Conservation (phyloP, 30 jellyfish, hydroid and myxozoan species). For the Cassiopea xamachana region DNA sequence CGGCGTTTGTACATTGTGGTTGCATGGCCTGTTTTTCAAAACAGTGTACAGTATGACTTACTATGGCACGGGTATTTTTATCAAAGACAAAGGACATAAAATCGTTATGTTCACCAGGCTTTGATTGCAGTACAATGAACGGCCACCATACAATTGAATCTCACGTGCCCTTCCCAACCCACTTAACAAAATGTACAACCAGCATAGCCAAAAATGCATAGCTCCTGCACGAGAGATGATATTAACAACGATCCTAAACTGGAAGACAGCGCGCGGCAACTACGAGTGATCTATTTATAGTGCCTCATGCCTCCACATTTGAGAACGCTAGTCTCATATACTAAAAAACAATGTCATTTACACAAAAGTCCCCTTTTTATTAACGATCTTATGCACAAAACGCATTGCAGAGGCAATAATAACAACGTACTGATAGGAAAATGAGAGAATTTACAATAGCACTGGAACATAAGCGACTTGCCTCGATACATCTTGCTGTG, state of each 20-base stretch:
- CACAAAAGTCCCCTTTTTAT: slow-evolving; percentile 49
- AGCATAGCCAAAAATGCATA: slow-evolving; percentile 1
- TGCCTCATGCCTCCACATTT: slow-evolving; percentile 63
- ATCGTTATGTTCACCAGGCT: slow-evolving; percentile 9
- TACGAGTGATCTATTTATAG: background rate
- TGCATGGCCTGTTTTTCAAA: slow-evolving; percentile 27
- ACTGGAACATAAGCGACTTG: slow-evolving; percentile 93
- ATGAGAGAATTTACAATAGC: slow-evolving; percentile 29
- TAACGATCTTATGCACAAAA: slow-evolving; percentile 48
- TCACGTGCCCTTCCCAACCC: slow-evolving; percentile 53
- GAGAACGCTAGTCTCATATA: slow-evolving; percentile 22
- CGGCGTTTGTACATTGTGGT: slow-evolving; percentile 73
- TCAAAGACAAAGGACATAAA: slow-evolving; percentile 23
- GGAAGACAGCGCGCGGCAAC: slow-evolving; percentile 8
- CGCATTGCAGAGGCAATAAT: slow-evolving; percentile 13
- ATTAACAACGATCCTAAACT: background rate
- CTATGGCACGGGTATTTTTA: slow-evolving; percentile 7
- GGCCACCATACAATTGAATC: slow-evolving; percentile 25
- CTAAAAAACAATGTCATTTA: slow-evolving; percentile 51
- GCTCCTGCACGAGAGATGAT: background rate
- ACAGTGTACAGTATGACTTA: slow-evolving; percentile 9
- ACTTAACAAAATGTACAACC: slow-evolving; percentile 13
- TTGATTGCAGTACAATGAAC: slow-evolving; percentile 5
- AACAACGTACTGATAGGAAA: slow-evolving; percentile 2
- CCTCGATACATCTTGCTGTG: slow-evolving; percentile 89